phyloP scores from a whole-genome alignment of 2,797 vertebrate genomes.

The Sparus aurata region DNA sequence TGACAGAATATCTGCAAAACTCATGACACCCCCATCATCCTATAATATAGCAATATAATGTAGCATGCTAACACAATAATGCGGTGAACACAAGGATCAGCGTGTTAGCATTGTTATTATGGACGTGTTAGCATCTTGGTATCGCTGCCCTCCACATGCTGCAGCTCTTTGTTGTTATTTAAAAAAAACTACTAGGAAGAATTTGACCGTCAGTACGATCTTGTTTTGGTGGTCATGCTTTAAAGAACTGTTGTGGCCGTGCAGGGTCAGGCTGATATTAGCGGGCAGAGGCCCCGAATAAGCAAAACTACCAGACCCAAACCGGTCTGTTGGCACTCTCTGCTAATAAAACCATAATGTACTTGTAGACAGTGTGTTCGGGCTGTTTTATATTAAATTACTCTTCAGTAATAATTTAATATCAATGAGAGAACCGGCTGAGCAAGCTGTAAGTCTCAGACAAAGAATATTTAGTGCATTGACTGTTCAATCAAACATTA shows the following conservation, averaged over 20 bases:
- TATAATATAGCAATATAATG: neutral
- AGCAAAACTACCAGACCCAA: neutral
- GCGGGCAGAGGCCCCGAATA: neutral
- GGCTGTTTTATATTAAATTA: conserved; percentile 1
- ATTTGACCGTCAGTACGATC: no score
- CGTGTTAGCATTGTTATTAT: neutral
- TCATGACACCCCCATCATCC: neutral
- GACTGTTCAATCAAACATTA: conserved; percentile 33
- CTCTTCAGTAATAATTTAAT: neutral
- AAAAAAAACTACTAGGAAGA: neutral
- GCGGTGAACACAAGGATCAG: neutral
- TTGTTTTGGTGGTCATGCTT: neutral
- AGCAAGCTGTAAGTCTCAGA: neutral
- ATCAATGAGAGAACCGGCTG: neutral
- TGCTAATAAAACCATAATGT: neutral
- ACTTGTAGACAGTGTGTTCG: neutral
- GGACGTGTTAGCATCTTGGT: neutral
- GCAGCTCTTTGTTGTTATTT: neutral
- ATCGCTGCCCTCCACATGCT: neutral
- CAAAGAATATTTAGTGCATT: neutral
- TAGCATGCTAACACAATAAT: neutral
- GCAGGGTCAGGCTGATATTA: neutral
- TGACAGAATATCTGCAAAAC: neutral
- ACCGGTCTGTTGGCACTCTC: neutral
- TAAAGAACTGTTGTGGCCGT: neutral